Conservation (phyloP, 2,888 invertebrate species). For the Sacculina carcini region DNA sequence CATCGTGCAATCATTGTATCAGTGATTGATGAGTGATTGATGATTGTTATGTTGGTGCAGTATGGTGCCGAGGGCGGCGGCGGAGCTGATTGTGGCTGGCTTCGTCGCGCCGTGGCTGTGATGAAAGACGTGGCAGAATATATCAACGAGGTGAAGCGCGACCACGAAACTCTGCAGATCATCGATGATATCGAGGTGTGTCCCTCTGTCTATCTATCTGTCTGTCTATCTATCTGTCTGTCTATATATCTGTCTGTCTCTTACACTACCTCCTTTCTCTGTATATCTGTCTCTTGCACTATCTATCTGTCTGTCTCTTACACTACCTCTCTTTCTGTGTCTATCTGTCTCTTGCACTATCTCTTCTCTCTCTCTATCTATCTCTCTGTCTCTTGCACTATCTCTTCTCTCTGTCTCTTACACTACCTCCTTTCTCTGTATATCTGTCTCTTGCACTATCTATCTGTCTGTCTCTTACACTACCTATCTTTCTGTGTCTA, state of each 20-base stretch:
- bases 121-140: conserved; percentile 92
- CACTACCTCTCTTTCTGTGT: conserved; percentile 10
- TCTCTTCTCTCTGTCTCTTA: too few relatives aligned
- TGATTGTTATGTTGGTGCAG: conserved; percentile 15
- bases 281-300: too few relatives aligned
- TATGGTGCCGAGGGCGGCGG: conserved; percentile 13
- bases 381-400: too few relatives aligned
- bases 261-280: neutral
- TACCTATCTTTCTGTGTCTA: too few relatives aligned
- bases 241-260: conserved; percentile 1
- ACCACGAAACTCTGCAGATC: conserved; percentile 70
- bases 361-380: too few relatives aligned
- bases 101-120: conserved; percentile 59
- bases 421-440: too few relatives aligned
- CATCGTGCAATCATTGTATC: too few relatives aligned
- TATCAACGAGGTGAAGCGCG: conserved; percentile 91
- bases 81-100: conserved; percentile 17
- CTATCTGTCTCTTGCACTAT: too few relatives aligned
- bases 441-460: too few relatives aligned
- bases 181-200: conserved; percentile 62
- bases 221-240: too few relatives aligned
- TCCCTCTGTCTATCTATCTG: conserved; percentile 22
- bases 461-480: too few relatives aligned
- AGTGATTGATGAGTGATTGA: conserved; percentile 10
- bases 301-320: too few relatives aligned